phyloP scores from a whole-genome alignment of 64 coral and sea anemone species.

The Catalaphyllia jardinei region DNA sequence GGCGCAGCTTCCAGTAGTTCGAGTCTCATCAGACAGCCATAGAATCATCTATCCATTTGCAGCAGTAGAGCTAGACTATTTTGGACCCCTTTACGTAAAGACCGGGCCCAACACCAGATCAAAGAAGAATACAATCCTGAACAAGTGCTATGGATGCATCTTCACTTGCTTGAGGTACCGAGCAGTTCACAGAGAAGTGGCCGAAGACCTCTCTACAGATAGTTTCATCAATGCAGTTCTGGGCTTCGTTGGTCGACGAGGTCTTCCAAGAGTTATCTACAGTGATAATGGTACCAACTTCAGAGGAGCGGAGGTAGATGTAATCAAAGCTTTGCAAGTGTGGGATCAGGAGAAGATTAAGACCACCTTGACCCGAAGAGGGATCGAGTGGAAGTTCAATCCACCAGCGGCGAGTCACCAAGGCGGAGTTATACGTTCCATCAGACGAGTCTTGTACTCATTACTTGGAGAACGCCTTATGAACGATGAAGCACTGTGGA shows the following conservation, averaged over 20 bases:
- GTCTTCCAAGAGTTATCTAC: not conserved
- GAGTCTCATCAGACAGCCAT: conserved; percentile 58
- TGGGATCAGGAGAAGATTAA: conserved; percentile 22
- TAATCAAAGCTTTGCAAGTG: not conserved
- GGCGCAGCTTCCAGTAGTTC: conserved; percentile 44
- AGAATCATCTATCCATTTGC: conserved; percentile 47
- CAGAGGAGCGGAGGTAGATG: not conserved
- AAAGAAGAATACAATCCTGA: not conserved
- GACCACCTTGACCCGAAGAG: not conserved
- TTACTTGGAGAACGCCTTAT: conserved; percentile 58
- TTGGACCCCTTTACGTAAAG: conserved; percentile 39
- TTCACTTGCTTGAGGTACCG: conserved; percentile 17
- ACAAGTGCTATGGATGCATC: conserved; percentile 27
- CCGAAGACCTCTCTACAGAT: conserved; percentile 28
- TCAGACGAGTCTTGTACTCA: conserved; percentile 40
- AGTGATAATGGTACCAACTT: conserved; percentile 59
- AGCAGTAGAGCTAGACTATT: conserved; percentile 38
- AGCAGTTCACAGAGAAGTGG: conserved; percentile 47
- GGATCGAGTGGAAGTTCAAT: not conserved
- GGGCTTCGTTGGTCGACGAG: conserved; percentile 21
- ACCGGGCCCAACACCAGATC: conserved; percentile 29
- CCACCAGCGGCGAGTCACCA: not conserved
- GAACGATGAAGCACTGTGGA: conserved; percentile 40
- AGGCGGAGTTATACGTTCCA: conserved; percentile 16
- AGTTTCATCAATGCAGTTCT: conserved; percentile 37